Conservation (phyloP, 2,797 vertebrate genomes). For the Hirundo rustica region DNA sequence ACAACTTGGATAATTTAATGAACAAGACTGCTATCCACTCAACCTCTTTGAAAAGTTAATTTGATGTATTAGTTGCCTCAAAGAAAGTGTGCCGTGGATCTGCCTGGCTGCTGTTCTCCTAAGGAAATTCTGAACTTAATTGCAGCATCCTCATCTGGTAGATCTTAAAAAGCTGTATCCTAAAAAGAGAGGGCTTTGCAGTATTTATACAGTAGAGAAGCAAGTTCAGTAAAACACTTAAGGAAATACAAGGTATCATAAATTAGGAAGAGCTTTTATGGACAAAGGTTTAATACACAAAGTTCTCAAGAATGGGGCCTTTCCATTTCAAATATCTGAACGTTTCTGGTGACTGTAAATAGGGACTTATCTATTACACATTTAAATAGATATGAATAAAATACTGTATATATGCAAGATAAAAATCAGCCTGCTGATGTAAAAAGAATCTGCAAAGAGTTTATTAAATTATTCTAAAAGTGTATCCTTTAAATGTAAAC, state of each 20-base stretch:
- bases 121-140: background rate
- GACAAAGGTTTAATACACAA: background rate
- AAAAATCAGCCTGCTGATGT: slow-evolving; percentile 68
- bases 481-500: slow-evolving; percentile 66
- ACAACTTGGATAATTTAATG: background rate
- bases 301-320: background rate
- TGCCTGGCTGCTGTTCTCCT: background rate
- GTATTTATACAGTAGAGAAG: background rate
- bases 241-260: background rate
- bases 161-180: background rate
- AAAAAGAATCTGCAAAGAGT: slow-evolving; percentile 62
- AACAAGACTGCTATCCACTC: background rate
- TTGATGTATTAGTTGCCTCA: background rate
- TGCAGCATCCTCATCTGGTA: background rate
- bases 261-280: background rate
- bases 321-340: slow-evolving; percentile 42
- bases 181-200: background rate
- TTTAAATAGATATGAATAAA: slow-evolving; percentile 35
- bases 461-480: slow-evolving; percentile 75
- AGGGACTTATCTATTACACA: slow-evolving; percentile 30
- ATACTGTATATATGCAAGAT: slow-evolving; percentile 61
- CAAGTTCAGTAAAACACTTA: background rate
- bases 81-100: background rate
- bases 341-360: slow-evolving; percentile 55
- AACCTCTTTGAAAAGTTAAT: background rate